Evolutionary conservation across 2,888 invertebrate species (phyloP), one percentile per base, ranked within the genome.

Genomic region (Polydesmus complanatus): DNA sequence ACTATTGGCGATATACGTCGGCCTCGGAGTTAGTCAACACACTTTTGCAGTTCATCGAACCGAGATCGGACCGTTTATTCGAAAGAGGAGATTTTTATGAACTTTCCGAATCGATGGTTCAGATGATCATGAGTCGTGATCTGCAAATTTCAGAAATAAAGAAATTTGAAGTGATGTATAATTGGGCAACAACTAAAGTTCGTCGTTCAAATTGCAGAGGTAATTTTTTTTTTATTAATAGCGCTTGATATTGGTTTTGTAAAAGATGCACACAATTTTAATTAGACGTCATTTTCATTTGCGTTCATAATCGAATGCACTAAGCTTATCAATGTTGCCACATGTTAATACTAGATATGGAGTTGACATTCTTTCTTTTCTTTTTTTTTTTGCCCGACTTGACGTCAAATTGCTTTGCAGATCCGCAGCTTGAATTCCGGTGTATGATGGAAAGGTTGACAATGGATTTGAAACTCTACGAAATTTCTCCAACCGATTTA

Each of bases 1-100:
- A 93, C 75, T 92, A 90, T 74, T 93, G 93, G 93, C 82, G 93
- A 65, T 93, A 93, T 74, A 91, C 90, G 47, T 92, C 92, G 61
- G 93, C 92, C 54, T 88, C 90, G 26, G 92, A 93, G 74, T 78
- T 93, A 70, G 91, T 93, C 66, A 92, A 93, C 76, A 92, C 92
- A 89, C 92, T 93, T 68, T 78, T 93, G 64, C 86, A 88, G 23
- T 93, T 88, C 74, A 86, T 88, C 56, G 92, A 93, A 74, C 87
- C 88, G 64, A 80, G 89, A 69, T 88, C 91, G 8, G 85, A 85
- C 68, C 85, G 74, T 72, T 78, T 93, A 60, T 92, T 93, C 74
- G 85, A 87, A 70, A 85, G 84, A 58, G 77, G 83, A 1, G 91
- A 92, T 71, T 93, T 90, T 72, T 79, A 92, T 8, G 85, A 85